Base-by-base conservation (phyloP, 2,113 vertebrate species). In the Mormyrus lacerda region DNA sequence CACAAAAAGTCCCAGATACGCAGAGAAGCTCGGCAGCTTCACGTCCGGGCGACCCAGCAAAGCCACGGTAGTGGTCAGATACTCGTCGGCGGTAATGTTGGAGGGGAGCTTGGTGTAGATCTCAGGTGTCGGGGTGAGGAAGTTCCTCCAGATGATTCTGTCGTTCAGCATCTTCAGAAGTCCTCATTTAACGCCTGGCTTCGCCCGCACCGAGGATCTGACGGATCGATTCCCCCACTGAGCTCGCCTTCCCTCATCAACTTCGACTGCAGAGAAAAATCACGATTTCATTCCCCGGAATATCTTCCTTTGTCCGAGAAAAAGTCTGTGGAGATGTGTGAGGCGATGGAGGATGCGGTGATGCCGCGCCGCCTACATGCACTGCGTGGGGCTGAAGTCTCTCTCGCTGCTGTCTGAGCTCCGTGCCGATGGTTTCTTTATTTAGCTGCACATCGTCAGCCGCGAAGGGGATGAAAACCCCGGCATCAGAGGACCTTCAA, bases 1-100 rank as follows among this genome's bases (percentile, higher is more conserved):
- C n/a, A 91, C 90, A 58, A 93, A 93, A 85, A 92, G 90, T 84
- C 91, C 92, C 9, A 92, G 90, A 76, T 93, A 92, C 51, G 92
- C 88, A 21, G 92, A 92, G 58, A 93, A 91, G 88, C 90, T 93
- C 17, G 92, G 92, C 48, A 92, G 86, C 76, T 48, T 89, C 44
- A 84, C 13, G 47, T 91, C 91, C 48, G 89, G 79, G n/a, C 89
- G 90, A 89, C 90, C 91, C 79, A 89, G 39, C 17, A 85, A 86
- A 51, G 90, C 89, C 2, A 89, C 53, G 19, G 91, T 91, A 85
- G 91, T 90, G 44, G 86, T 92, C 90, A 90, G 83, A 48, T 90
- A 65, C 17, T 89, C 89, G 10, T 90, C 85, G 42, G 87, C 89
- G 31, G 92, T 85, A 13, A 51, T 31, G 27, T 91, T 93, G 27